These are phyloP conservation scores for Capricornis sumatraensis DNA, from an alignment of 2,113 vertebrate genomes.

Conservation along the genomic window DNA sequence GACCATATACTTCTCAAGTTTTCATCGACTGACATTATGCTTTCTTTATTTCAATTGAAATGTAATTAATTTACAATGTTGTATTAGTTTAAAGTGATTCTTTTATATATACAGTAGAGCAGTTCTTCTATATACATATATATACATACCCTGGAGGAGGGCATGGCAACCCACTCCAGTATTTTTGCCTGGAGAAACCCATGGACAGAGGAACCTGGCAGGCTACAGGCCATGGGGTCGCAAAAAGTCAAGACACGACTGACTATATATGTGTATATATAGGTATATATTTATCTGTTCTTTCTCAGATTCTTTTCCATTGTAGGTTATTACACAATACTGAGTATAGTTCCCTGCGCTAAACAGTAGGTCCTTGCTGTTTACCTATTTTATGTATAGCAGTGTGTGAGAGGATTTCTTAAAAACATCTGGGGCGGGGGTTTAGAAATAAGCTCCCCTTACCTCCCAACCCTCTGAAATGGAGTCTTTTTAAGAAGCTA, in stretches of 20 bases:
- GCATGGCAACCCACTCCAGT: neutral
- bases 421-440: neutral
- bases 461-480: neutral
- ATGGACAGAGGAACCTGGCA: neutral
- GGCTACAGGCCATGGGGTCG: neutral
- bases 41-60: neutral
- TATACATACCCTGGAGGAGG: neutral
- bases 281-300: neutral
- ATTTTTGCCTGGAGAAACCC: neutral
- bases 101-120: neutral
- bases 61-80: neutral
- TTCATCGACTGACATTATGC: neutral
- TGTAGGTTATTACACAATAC: neutral
- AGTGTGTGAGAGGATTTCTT: neutral
- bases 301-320: neutral
- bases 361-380: neutral
- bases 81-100: neutral
- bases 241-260: neutral
- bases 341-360: neutral
- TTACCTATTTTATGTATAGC: neutral
- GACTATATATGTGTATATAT: neutral
- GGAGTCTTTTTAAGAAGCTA: constrained; percentile 33
- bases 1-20: neutral
- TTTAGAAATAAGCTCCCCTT: neutral
- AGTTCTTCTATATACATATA: neutral